Percentiles rank a stretch among this genome's conserved stretches.
These are phyloP conservation scores for Zalophus californianus DNA, from an alignment of 2,797 vertebrate genomes.

Conservation along the genomic window DNA sequence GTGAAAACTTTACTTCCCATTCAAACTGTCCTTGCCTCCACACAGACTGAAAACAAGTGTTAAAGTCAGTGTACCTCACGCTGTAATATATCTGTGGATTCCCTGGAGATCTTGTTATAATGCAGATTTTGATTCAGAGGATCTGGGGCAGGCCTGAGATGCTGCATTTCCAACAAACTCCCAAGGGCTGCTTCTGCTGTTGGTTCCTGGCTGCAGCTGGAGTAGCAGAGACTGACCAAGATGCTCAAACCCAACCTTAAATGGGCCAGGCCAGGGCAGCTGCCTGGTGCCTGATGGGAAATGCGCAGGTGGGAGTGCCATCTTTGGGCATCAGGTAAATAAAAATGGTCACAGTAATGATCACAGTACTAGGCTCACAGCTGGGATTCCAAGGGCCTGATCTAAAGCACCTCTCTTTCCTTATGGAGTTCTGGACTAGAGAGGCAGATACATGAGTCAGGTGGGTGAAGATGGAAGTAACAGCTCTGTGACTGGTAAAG, in stretches of 20 bases:
- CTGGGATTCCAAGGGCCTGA: background rate
- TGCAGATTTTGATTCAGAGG: background rate
- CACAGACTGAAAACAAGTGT: slow-evolving; percentile 4
- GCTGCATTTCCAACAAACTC: background rate
- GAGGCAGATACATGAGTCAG: background rate
- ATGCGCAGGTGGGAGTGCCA: background rate
- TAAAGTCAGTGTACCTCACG: background rate
- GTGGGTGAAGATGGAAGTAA: background rate
- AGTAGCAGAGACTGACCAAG: background rate
- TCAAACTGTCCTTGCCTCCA: slow-evolving; percentile 36
- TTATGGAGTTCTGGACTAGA: background rate
- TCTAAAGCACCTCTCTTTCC: background rate
- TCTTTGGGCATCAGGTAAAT: background rate
- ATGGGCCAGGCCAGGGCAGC: background rate
- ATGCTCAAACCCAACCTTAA: background rate
- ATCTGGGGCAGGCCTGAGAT: background rate
- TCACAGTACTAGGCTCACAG: background rate
- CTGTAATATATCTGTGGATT: background rate
- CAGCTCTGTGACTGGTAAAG: background rate
- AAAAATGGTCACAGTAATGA: background rate
- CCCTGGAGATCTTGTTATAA: background rate
- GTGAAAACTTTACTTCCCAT: slow-evolving; percentile 30
- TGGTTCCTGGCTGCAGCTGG: background rate
- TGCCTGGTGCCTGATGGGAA: background rate
- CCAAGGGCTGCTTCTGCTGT: background rate